Base-by-base conservation (phyloP, 2,888 invertebrate species). In the Rapana venosa region DNA sequence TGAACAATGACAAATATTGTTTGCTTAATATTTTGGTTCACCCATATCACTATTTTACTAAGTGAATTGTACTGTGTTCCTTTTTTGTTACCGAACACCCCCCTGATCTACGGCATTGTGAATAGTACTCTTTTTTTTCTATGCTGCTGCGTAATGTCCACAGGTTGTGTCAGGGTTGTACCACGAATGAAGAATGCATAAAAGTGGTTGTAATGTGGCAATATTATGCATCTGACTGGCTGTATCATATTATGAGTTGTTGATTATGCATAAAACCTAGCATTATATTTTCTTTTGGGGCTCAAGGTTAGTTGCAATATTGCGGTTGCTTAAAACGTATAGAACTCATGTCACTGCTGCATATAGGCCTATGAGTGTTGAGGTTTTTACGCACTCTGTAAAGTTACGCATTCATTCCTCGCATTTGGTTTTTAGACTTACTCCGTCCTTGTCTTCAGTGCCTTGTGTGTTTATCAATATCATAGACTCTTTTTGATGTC, bases 1-100 rank as follows among this genome's bases (percentile, higher is more conserved):
- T 36, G 58, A 58, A 15, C 61, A 61, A 87, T 70, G 58, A 86
- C 32, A 22, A 87, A 86, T 61, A 86, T 22, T 61, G 66, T 61
- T 86, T 61, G 15, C 32, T 35, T 61, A 58, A 30, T 6, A 5
- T 83, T 32, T 47, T 13, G 47, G 35, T 32, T 32, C 30, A 0
- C 30, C 1, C 22, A 35, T 30, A 20, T 61, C 61, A 32, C 30
- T 22, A 22, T 35, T 32, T 35, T 32, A 1, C 79, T 20, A 17
- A 15, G 26, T 79, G 15, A 35, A 2, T 5, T 1, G 22, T 8
- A 17, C 26, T 36, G n/a, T 47, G 36, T 47, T 83, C 36, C 6
- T 26, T 22, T 26, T 83, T 8, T 36, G 5, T 20, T 36, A 36
- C 1, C 17, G 61, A 61, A 17, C 11, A 15, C 61, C 13, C 17